Evolutionary conservation across 1,140 invertebrate genomes (phyloP), one percentile per base, ranked within the genome.

Genomic region (Liolophura sinensis): DNA sequence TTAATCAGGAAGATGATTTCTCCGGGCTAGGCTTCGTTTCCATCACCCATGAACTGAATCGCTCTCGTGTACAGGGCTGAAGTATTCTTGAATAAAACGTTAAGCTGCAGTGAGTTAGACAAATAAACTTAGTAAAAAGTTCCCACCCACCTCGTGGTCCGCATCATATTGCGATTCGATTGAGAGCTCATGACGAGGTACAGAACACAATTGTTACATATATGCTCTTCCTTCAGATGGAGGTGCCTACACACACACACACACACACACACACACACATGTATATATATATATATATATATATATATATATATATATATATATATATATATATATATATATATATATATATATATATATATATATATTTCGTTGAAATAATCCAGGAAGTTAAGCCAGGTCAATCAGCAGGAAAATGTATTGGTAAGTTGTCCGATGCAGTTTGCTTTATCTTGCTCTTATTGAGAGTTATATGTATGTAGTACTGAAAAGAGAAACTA

Each of bases 291-390:
- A 69, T 25, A 68, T 58, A 25, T 56, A 49, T 49, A 52, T 24
- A 68, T 57, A 68, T 55, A 68, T 48, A 58, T 46, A 49, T 56
- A 64, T 20, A 59, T 60, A 55, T 55, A 61, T 60, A 69, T 60
- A 65, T 55, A 65, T 59, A 61, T 59, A 61, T 55, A 55, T 40
- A 60, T 56, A 68, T 50, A 69, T 51, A 65, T 16, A 31, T 40
- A 61, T 50, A 49, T 40, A 65, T 49, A 22, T 24, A 62, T 60
- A 31, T 56, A 56, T 50, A 62, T 54, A 59, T 52, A 60, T 50
- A 24, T 25, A 46, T 20, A 0, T 52, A 63, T n/a, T n/a, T n/a
- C n/a, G n/a, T n/a, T n/a, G n/a, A n/a, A n/a, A n/a, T n/a, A n/a
- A n/a, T n/a, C n/a, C n/a, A n/a, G n/a, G n/a, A n/a, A n/a, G n/a